phyloP scores from a whole-genome alignment of 2,888 invertebrate species.

The Gortyna flavago region DNA sequence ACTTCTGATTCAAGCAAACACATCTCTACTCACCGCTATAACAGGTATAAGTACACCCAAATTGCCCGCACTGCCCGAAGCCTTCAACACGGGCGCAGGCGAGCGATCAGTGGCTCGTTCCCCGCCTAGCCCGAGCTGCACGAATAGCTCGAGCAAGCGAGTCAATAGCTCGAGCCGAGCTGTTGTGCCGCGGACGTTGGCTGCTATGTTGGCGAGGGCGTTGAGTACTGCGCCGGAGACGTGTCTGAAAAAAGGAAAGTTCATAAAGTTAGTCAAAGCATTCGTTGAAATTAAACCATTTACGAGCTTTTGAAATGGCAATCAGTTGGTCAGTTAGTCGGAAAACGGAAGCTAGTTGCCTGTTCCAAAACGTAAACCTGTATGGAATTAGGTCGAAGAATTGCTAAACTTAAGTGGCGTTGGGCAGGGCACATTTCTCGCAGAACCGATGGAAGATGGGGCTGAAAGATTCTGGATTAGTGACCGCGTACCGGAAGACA shows the following conservation, averaged over 20 bases:
- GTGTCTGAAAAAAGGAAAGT: conserved; percentile 90
- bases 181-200: conserved; percentile 96
- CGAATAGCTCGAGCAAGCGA: conserved; percentile 98
- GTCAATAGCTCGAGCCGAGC: conserved; percentile 96
- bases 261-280: background rate
- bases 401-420: background rate
- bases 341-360: background rate
- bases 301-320: background rate
- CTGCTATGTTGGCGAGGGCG: conserved; percentile 98
- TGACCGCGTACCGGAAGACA: background rate
- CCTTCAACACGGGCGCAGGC: conserved; percentile 93
- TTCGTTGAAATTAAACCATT: background rate
- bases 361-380: background rate
- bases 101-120: conserved; percentile 98
- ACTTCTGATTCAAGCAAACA: background rate
- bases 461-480: background rate
- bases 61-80: conserved; percentile 98
- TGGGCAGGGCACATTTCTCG: background rate
- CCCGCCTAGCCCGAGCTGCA: conserved; percentile 98
- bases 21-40: conserved; percentile 92
- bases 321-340: too few species aligned
- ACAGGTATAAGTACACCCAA: conserved; percentile 99
- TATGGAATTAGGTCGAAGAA: background rate
- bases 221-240: conserved; percentile 98
- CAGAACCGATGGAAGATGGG: background rate